Base-by-base conservation (phyloP, 2,113 vertebrate species). In the Lophius piscatorius region DNA sequence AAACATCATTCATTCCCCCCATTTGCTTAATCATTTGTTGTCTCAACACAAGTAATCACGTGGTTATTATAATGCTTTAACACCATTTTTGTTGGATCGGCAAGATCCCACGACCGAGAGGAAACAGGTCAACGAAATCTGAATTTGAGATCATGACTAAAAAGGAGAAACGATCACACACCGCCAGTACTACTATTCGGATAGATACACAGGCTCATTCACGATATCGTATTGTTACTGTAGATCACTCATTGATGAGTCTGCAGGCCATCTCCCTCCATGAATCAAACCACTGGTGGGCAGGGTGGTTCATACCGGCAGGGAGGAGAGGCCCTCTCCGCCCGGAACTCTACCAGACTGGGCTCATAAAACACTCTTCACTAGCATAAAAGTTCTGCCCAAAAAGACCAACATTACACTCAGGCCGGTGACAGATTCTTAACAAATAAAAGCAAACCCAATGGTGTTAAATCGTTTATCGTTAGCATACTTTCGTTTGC, bases 401-500 rank as follows among this genome's bases (percentile, higher is more conserved):
- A 9, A n/a, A 63, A 38, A 11, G 0, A 9, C 9, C 4, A 46
- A 5, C 14, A 3, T 6, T 3, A 2, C 1, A 3, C n/a, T 26
- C 6, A 1, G n/a, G 31, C 11, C 2, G 0, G 11, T 6, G 11
- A 6, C 5, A 3, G 8, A 0, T 0, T 4, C 2, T 17, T 17
- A 6, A n/a, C n/a, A n/a, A n/a, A n/a, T n/a, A n/a, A n/a, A n/a
- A n/a, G n/a, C n/a, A n/a, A n/a, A n/a, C n/a, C n/a, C n/a, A n/a
- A n/a, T n/a, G n/a, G n/a, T n/a, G 1, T 1, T 18, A 9, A 38
- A 44, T 21, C n/a, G 28, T n/a, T 4, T 10, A 6, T 3, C 29
- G 9, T 74, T 42, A 65, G 59, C 65, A 66, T 31, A 57, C 80
- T 86, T 87, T 84, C 77, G 72, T 61, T 87, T 87, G 78, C 59